These are phyloP conservation scores for Carpatolechia fugitivella DNA, from an alignment of 2,888 invertebrate genomes.

Conservation along the genomic window DNA sequence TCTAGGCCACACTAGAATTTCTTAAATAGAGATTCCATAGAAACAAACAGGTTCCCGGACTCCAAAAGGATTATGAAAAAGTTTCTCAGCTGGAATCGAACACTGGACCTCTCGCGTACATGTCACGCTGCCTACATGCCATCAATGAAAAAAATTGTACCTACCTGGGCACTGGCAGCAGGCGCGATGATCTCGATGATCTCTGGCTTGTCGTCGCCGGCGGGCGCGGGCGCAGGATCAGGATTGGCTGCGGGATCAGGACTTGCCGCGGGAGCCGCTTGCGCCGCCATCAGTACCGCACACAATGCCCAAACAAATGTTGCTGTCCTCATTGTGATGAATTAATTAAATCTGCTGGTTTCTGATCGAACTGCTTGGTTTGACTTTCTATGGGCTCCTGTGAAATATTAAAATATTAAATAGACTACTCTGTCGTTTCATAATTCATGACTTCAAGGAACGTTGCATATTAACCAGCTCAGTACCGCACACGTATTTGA, in stretches of 20 bases:
- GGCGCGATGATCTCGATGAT: slow-evolving; percentile 76
- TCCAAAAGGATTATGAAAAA: no score
- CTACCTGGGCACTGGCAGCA: slow-evolving; percentile 69
- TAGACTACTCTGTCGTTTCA: not conserved
- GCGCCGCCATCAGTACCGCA: slow-evolving; percentile 36
- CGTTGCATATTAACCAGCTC: slow-evolving; percentile 1
- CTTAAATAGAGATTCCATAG: no score
- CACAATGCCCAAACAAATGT: slow-evolving; percentile 31
- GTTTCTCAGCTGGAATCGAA: no score
- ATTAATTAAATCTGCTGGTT: not conserved
- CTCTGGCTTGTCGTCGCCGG: slow-evolving; percentile 61
- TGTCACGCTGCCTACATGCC: no score
- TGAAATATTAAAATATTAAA: not conserved
- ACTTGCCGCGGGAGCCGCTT: slow-evolving; percentile 37
- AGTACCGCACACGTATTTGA: slow-evolving; percentile 5
- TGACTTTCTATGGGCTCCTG: slow-evolving; percentile 19
- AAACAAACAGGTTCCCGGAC: no score
- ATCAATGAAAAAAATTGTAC: not conserved
- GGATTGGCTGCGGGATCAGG: slow-evolving; percentile 42
- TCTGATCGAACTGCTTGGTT: slow-evolving; percentile 16
- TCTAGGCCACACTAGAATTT: no score
- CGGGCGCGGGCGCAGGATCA: slow-evolving; percentile 37
- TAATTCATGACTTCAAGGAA: not conserved
- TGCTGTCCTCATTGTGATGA: slow-evolving; percentile 33
- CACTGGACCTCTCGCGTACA: no score